phyloP scores from a whole-genome alignment of 1,140 invertebrate genomes.

The Zaprionus ornatus region DNA sequence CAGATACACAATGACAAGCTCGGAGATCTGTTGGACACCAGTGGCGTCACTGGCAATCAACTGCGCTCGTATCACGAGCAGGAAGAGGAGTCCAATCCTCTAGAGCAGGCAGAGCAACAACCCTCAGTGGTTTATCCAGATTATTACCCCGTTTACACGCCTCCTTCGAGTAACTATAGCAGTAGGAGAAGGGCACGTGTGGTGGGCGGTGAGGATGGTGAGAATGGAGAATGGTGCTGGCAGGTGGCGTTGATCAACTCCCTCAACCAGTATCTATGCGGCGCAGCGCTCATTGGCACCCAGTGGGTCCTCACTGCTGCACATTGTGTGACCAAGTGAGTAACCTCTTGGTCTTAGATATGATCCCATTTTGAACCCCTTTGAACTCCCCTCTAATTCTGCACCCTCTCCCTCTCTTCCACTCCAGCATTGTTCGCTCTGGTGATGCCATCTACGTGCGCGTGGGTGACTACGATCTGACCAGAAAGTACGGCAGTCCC shows the following conservation, averaged over 20 bases:
- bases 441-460: conserved; percentile 96
- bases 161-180: conserved; percentile 39
- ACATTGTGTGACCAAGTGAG: conserved; percentile 97
- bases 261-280: conserved; percentile 97
- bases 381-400: background rate
- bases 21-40: conserved; percentile 59
- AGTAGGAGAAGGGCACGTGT: conserved; percentile 87
- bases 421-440: conserved; percentile 92
- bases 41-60: conserved; percentile 65
- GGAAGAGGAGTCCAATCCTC: background rate
- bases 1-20: conserved; percentile 84
- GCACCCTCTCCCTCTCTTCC: conserved; percentile 33
- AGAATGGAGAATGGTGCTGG: conserved; percentile 97
- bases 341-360: conserved; percentile 44
- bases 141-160: conserved; percentile 46
- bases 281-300: conserved; percentile 96
- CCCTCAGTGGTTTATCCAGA: conserved; percentile 54
- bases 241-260: conserved; percentile 97
- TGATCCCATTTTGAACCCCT: too few species aligned
- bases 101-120: conserved; percentile 13
- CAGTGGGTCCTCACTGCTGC: conserved; percentile 98
- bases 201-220: conserved; percentile 95
- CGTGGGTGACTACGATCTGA: conserved; percentile 96
- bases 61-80: conserved; percentile 69
- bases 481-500: conserved; percentile 92